Evolutionary conservation across 2,797 vertebrate genomes (phyloP).

Genomic region (Triplophysa yarkandensis): DNA sequence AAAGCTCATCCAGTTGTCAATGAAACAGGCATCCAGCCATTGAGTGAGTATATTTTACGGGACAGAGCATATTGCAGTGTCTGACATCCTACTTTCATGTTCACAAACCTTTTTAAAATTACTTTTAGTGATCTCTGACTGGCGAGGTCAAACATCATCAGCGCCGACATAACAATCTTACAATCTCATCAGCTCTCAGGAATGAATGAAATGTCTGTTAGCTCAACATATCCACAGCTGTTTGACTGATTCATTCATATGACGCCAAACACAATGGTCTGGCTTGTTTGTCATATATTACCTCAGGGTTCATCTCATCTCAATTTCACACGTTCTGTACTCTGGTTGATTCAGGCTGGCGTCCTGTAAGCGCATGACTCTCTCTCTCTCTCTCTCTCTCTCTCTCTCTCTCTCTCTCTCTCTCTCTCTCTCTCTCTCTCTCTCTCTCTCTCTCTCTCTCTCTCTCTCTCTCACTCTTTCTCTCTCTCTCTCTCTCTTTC

Average conservation of each 20-base stretch:
- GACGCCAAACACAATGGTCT: slow-evolving; percentile 82
- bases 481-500: slow-evolving; percentile 33
- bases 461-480: slow-evolving; percentile 3
- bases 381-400: not conserved
- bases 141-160: too few species aligned
- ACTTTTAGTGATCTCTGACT: too few species aligned
- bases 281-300: slow-evolving; percentile 77
- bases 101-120: too few species aligned
- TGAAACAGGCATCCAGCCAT: too few species aligned
- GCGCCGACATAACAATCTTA: too few species aligned
- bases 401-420: too few species aligned
- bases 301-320: slow-evolving; percentile 57
- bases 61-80: too few species aligned
- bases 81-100: too few species aligned
- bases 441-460: not conserved
- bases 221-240: slow-evolving; percentile 70
- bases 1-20: too few species aligned
- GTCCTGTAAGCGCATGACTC: slow-evolving; percentile 45
- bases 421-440: too few species aligned
- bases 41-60: too few species aligned
- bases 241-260: slow-evolving; percentile 81
- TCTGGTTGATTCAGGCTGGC: slow-evolving; percentile 29
- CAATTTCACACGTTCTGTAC: slow-evolving; percentile 52
- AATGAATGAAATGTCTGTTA: slow-evolving; percentile 73
- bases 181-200: slow-evolving; percentile 72